These are phyloP conservation scores for Strix occidentalis DNA, from an alignment of 2,797 vertebrate species.

Conservation along the genomic window DNA sequence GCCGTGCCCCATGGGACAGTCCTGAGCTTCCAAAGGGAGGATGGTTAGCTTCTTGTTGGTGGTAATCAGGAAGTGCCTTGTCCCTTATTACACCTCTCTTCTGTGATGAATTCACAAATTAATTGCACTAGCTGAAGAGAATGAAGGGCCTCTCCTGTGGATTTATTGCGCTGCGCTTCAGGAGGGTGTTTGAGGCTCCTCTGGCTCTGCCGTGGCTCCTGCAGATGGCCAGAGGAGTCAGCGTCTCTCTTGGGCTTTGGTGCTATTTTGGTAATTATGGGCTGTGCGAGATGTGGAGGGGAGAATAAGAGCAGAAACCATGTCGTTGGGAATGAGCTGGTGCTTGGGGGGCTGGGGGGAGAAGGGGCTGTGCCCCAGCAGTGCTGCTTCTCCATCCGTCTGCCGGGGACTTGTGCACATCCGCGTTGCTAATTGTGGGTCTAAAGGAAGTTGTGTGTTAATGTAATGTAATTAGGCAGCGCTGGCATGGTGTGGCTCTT, in stretches of 20 bases:
- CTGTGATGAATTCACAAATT: not conserved
- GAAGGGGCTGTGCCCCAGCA: not conserved
- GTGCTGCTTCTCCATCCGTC: not conserved
- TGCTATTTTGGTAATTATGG: not conserved
- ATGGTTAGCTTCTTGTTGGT: not conserved
- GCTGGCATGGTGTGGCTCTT: not conserved
- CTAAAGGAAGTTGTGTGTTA: not conserved
- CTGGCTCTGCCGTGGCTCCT: not conserved
- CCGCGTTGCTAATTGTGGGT: accelerated
- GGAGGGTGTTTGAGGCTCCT: not conserved
- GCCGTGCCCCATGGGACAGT: not conserved
- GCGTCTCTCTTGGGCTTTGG: not conserved
- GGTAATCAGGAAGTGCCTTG: not conserved
- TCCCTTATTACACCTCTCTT: not conserved
- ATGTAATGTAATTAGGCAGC: not conserved
- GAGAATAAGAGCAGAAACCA: not conserved
- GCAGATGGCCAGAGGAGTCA: not conserved
- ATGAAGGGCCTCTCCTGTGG: not conserved
- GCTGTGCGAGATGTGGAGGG: not conserved
- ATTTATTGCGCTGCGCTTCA: not conserved
- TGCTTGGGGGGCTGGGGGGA: not conserved
- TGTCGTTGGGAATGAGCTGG: not conserved
- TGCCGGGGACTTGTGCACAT: accelerated
- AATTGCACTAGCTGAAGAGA: not conserved
- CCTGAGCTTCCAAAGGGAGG: not conserved